Percentiles rank a stretch among this genome's conserved stretches.
phyloP scores from a whole-genome alignment of 2,888 invertebrate species.

The Laothoe populi region DNA sequence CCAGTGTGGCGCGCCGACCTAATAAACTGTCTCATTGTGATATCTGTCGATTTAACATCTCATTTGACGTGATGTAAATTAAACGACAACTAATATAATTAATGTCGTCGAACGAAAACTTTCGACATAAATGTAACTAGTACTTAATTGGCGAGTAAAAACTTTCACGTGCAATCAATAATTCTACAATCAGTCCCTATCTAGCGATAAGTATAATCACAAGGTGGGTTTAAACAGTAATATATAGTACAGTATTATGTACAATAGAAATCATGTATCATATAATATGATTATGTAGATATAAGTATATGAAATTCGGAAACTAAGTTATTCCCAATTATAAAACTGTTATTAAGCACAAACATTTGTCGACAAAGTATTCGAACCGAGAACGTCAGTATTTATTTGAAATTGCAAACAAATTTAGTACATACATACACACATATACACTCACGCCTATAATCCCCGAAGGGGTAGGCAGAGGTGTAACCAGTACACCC shows the following conservation, averaged over 20 bases:
- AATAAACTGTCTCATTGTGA: slow-evolving; percentile 59
- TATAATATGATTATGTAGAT: too few relatives aligned
- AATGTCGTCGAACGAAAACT: slow-evolving; percentile 32
- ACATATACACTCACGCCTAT: too few relatives aligned
- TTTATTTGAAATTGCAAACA: too few relatives aligned
- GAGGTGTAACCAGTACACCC: too few relatives aligned
- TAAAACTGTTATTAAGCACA: too few relatives aligned
- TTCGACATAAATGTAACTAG: slow-evolving; percentile 11
- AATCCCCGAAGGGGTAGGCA: too few relatives aligned
- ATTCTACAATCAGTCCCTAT: not conserved
- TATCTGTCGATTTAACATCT: slow-evolving; percentile 55
- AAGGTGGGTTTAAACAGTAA: not conserved
- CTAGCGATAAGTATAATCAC: not conserved
- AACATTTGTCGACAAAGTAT: too few relatives aligned
- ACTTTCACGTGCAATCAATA: not conserved
- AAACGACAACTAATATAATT: slow-evolving; percentile 43
- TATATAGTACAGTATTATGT: not conserved
- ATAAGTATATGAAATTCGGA: too few relatives aligned
- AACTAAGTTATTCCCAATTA: too few relatives aligned
- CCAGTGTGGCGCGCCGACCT: slow-evolving; percentile 59
- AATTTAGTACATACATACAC: too few relatives aligned
- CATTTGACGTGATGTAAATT: slow-evolving; percentile 52
- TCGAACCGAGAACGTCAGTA: too few relatives aligned
- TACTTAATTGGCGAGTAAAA: not conserved
- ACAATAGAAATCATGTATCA: not conserved